Evolutionary conservation across 1,140 invertebrate genomes (phyloP).

Genomic region (Tetraneura akinire): DNA sequence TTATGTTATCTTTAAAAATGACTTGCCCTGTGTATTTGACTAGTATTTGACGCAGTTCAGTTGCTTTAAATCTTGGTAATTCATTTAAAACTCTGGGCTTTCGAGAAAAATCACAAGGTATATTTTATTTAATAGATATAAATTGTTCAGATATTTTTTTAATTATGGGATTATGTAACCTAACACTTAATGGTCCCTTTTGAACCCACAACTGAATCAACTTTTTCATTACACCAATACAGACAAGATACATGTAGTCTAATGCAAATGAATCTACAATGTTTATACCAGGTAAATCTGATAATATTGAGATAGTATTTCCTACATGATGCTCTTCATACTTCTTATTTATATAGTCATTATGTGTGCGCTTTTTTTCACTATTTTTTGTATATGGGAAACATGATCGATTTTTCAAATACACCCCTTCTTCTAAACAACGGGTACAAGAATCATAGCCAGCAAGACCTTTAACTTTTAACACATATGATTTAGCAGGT

Average conservation of each 20-base stretch:
- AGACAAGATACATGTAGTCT: background rate
- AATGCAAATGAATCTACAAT: background rate
- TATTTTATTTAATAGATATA: background rate
- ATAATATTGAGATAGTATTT: background rate
- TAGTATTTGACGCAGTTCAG: background rate
- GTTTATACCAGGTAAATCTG: background rate
- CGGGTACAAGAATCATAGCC: background rate
- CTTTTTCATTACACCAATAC: slow-evolving; percentile 7
- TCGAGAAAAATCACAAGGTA: background rate
- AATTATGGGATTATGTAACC: background rate
- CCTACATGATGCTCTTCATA: slow-evolving; percentile 5
- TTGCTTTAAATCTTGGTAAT: background rate
- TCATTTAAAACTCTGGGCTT: background rate
- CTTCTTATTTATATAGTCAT: background rate
- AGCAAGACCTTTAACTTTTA: no score
- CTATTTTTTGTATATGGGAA: background rate
- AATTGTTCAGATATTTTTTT: background rate
- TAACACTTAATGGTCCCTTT: background rate
- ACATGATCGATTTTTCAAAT: slow-evolving; percentile 11
- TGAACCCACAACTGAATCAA: background rate
- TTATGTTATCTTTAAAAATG: background rate
- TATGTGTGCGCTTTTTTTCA: background rate
- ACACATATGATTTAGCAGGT: no score
- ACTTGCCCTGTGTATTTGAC: background rate
- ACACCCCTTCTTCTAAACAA: background rate